phyloP scores from a whole-genome alignment of 2,888 invertebrate species.

The Strigamia maritima region DNA sequence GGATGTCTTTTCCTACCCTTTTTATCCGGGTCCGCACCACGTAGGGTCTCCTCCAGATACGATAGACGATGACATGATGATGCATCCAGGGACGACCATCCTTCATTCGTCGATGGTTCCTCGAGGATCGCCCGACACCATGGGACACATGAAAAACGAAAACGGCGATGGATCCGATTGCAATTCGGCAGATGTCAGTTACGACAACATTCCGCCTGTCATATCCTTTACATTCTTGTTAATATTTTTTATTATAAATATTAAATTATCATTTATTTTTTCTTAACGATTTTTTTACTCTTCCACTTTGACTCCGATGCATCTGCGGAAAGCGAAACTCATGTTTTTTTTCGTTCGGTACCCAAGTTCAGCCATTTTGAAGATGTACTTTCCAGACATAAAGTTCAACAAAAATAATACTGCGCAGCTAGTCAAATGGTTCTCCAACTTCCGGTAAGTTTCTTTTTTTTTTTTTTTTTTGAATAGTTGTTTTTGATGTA shows the following conservation, averaged over 20 bases:
- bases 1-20: constrained; percentile 88
- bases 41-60: constrained; percentile 54
- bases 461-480: constrained; percentile 20
- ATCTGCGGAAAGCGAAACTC: constrained; percentile 98
- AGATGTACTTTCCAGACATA: constrained; percentile 99
- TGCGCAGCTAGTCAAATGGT: constrained; percentile 99
- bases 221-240: constrained; percentile 74
- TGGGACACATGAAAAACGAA: constrained; percentile 46
- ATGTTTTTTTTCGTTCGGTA: constrained; percentile 99
- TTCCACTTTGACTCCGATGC: constrained; percentile 98
- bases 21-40: constrained; percentile 63
- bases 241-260: neutral
- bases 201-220: constrained; percentile 83
- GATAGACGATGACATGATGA: constrained; percentile 51
- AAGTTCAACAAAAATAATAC: constrained; percentile 99
- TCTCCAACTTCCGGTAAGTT: constrained; percentile 99
- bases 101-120: constrained; percentile 62
- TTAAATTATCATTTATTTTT: constrained; percentile 40
- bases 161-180: constrained; percentile 84
- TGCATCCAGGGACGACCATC: constrained; percentile 63
- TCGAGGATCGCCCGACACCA: constrained; percentile 59
- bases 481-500: neutral
- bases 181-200: constrained; percentile 78
- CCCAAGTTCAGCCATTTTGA: constrained; percentile 96
- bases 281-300: constrained; percentile 54